Conservation (phyloP, 2,797 vertebrate species). For the Podarcis siculus region DNA sequence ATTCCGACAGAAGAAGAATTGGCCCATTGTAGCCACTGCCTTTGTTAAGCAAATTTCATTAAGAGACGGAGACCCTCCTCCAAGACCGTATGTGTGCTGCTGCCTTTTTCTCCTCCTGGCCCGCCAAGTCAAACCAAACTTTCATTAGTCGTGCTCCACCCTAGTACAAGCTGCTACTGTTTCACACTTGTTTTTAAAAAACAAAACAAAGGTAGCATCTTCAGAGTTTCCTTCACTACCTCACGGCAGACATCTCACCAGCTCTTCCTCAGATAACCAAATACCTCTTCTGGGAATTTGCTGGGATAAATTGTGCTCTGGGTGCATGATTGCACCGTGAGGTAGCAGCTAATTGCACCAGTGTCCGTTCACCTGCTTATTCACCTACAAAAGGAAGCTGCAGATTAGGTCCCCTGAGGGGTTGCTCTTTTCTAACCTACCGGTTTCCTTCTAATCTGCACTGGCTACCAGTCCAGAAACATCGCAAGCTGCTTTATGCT, state of each 20-base stretch:
- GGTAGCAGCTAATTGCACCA: not conserved
- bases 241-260: not conserved
- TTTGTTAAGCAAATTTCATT: slow-evolving; percentile 80
- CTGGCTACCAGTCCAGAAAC: too few relatives aligned
- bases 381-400: not conserved
- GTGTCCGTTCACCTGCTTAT: not conserved
- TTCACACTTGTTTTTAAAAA: not conserved
- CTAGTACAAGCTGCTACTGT: slow-evolving; percentile 38
- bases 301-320: not conserved
- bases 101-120: slow-evolving; percentile 39
- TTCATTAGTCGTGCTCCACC: slow-evolving; percentile 49
- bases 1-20: slow-evolving; percentile 76
- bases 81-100: not conserved
- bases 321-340: not conserved
- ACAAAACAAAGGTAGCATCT: not conserved
- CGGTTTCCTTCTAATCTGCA: too few relatives aligned
- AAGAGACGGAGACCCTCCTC: slow-evolving; percentile 67
- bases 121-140: slow-evolving; percentile 66
- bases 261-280: not conserved
- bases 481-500: too few relatives aligned
- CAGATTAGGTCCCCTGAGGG: not conserved
- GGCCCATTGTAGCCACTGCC: slow-evolving; percentile 65
- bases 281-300: not conserved
- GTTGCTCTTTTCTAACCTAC: too few relatives aligned
- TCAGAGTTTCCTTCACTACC: slow-evolving; percentile 23